These are phyloP conservation scores for Ptychobarbus kaznakovi DNA, from an alignment of 2,797 vertebrate species.

Conservation along the genomic window DNA sequence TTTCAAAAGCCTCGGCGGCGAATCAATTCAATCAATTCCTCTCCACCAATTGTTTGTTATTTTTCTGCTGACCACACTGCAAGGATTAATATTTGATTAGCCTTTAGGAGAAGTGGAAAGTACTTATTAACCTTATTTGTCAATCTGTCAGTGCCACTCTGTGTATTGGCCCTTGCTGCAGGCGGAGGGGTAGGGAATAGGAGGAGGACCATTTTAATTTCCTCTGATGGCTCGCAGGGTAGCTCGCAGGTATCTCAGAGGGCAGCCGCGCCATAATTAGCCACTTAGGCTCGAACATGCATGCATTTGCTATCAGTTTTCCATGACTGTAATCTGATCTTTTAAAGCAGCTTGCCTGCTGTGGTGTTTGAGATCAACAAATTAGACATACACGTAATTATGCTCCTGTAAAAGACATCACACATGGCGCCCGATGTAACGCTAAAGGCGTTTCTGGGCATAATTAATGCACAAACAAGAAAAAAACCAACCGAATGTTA, in stretches of 20 bases:
- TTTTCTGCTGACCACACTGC: constrained; percentile 97
- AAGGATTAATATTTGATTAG: constrained; percentile 99
- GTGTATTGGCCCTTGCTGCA: constrained; percentile 78
- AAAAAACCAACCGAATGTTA: neutral
- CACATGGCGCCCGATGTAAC: neutral
- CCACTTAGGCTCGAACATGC: constrained; percentile 65
- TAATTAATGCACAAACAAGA: neutral
- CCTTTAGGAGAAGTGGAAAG: constrained; percentile 95
- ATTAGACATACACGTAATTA: constrained; percentile 55
- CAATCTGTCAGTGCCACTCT: constrained; percentile 91
- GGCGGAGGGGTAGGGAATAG: constrained; percentile 55
- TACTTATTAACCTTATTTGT: constrained; percentile 99
- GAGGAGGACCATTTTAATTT: constrained; percentile 71
- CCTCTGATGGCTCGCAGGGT: constrained; percentile 68
- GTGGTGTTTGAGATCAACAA: constrained; percentile 49
- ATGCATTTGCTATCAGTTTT: constrained; percentile 61
- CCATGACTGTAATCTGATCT: constrained; percentile 62
- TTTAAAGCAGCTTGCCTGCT: constrained; percentile 57
- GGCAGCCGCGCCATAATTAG: constrained; percentile 82
- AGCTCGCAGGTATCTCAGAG: constrained; percentile 66
- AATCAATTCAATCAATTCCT: constrained; percentile 96
- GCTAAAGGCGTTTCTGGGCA: neutral
- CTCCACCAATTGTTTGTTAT: constrained; percentile 91
- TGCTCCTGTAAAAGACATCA: constrained; percentile 14
- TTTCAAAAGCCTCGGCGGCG: constrained; percentile 76